Conservation (phyloP, 2,113 vertebrate genomes). For the Zapornia atra region DNA sequence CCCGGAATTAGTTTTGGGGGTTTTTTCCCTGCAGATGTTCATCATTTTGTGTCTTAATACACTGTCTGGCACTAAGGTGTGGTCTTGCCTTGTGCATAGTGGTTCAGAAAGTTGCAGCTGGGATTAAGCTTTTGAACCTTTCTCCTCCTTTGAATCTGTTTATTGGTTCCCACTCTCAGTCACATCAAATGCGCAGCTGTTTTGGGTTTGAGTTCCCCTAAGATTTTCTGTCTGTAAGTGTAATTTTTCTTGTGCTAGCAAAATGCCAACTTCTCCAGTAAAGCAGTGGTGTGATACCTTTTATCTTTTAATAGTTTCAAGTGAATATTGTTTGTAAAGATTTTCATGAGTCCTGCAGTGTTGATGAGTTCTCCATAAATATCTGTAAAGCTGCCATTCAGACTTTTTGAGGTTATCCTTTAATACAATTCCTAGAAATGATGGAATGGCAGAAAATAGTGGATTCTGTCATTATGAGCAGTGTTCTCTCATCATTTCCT, state of each 20-base stretch:
- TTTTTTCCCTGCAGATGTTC: not conserved
- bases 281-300: not conserved
- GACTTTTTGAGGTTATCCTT: not conserved
- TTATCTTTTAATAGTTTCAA: not conserved
- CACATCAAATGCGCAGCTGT: rapidly evolving
- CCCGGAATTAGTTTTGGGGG: not conserved
- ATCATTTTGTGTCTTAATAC: not conserved
- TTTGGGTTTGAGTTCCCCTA: not conserved
- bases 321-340: not conserved
- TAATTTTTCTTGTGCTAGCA: not conserved
- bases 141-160: not conserved
- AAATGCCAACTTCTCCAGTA: not conserved
- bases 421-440: not conserved
- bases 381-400: not conserved
- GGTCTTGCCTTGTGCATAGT: not conserved
- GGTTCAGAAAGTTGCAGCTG: not conserved
- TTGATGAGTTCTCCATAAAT: not conserved
- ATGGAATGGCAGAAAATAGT: not conserved
- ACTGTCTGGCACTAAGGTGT: not conserved
- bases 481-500: not conserved
- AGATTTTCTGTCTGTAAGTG: not conserved
- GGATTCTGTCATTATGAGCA: not conserved
- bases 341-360: not conserved
- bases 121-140: not conserved
- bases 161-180: not conserved